Evolutionary conservation across 64 coral and sea anemone species (phyloP), one percentile per base, ranked within the genome.

Genomic region (Orbicella faveolata): DNA sequence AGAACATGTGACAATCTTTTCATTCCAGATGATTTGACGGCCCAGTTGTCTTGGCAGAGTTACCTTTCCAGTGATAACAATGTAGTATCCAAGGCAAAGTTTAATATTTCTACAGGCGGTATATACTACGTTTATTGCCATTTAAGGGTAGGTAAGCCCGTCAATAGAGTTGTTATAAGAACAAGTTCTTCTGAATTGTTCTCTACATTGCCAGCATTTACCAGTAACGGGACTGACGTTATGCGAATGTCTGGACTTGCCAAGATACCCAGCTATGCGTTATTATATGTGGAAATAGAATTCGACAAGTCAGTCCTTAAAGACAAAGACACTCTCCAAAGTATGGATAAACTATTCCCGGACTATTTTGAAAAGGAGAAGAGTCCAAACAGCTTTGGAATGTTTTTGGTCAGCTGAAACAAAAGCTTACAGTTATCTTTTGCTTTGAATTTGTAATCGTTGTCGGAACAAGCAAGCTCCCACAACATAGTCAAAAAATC

Each of bases 91-190:
- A 1, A 52, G 7, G 4, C 23, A 23, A 6, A 59, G 55, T 1
- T 78, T 20, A 25, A 0, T 13, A 78, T 78, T 52, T n/a, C 0
- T 23, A 41, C 20, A 10, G 20, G 21, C 14, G 76, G 76, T 78
- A 6, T 53, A 52, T 78, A 78, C 41, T 78, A 23, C 26, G 48
- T 78, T 78, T 78, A 78, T 51, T 78, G 76, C 76, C 48, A 23
- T 21, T 19, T 78, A 21, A 52, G 76, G 36, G 48, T 78, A 12
- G 41, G 23, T n/a, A 55, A 23, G 76, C 52, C 12, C 21, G 52
- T 78, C 15, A 16, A 52, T 23, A 51, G 21, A 54, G 41, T 52
- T 52, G 19, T 23, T 9, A 52, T 78, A 7, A 52, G 52, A 20
- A 78, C 16, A 23, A 6, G 26, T 23, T 2, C 51, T 10, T n/a